A percentile compares a stretch with the other conserved stretches of the same genome.
These are phyloP conservation scores for Scomber scombrus DNA, from an alignment of 2,113 vertebrate species.

Conservation along the genomic window DNA sequence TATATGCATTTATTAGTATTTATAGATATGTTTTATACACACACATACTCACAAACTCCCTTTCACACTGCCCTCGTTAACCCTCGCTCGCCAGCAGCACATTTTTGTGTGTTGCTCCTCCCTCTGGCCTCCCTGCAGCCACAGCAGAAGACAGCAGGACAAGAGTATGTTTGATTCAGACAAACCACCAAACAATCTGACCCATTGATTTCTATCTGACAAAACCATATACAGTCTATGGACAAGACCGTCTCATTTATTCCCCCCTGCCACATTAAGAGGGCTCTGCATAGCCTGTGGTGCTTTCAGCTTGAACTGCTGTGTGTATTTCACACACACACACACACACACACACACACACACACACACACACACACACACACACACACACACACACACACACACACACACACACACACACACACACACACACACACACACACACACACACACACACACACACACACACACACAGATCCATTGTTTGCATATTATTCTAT, in stretches of 20 bases:
- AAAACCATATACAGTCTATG: too few relatives aligned
- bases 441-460: too few relatives aligned
- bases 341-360: not conserved
- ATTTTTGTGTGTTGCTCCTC: slow-evolving; percentile 70
- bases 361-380: too few relatives aligned
- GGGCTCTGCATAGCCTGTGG: slow-evolving; percentile 40
- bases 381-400: too few relatives aligned
- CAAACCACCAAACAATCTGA: slow-evolving; percentile 77
- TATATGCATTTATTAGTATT: slow-evolving; percentile 27
- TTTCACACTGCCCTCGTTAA: slow-evolving; percentile 52
- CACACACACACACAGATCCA: too few relatives aligned
- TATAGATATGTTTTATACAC: slow-evolving; percentile 17
- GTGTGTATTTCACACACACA: not conserved
- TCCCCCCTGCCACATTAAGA: slow-evolving; percentile 55
- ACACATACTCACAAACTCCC: slow-evolving; percentile 14
- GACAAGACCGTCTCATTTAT: slow-evolving; percentile 65
- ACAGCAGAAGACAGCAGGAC: slow-evolving; percentile 68
- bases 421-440: too few relatives aligned
- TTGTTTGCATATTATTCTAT: too few relatives aligned
- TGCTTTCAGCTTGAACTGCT: slow-evolving; percentile 21
- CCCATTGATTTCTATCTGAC: slow-evolving; percentile 78
- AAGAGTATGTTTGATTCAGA: slow-evolving; percentile 83
- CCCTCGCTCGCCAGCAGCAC: slow-evolving; percentile 45
- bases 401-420: too few relatives aligned
- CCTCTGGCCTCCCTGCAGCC: slow-evolving; percentile 49